These are phyloP conservation scores for Melanophora roralis DNA, from an alignment of 2,888 invertebrate species.

Conservation along the genomic window DNA sequence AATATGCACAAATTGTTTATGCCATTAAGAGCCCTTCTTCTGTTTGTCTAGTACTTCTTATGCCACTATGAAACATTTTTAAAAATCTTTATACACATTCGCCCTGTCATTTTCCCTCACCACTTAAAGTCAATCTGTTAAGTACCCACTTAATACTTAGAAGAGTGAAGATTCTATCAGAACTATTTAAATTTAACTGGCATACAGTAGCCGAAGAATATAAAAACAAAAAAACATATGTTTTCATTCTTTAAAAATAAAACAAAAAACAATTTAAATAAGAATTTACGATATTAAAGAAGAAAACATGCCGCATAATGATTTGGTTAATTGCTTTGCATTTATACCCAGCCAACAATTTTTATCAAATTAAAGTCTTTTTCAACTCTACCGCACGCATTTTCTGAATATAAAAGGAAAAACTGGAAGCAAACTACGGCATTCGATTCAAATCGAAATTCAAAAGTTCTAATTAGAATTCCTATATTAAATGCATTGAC, in stretches of 20 bases:
- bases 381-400: no score
- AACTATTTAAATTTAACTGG: slow-evolving; percentile 38
- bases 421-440: no score
- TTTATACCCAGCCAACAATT: slow-evolving; percentile 10
- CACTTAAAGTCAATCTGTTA: slow-evolving; percentile 17
- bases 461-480: no score
- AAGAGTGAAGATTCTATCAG: background rate
- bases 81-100: background rate
- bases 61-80: background rate
- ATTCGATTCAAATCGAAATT: no score
- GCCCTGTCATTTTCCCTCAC: background rate
- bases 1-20: background rate
- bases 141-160: slow-evolving; percentile 38
- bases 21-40: slow-evolving; percentile 29
- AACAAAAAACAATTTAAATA: slow-evolving; percentile 23
- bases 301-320: slow-evolving; percentile 56
- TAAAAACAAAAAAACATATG: slow-evolving; percentile 67
- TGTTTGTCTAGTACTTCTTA: background rate
- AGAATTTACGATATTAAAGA: slow-evolving; percentile 10
- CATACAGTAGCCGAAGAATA: slow-evolving; percentile 69
- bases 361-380: no score
- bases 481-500: no score
- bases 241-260: slow-evolving; percentile 55
- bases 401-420: no score
- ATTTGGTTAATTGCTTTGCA: slow-evolving; percentile 52